phyloP scores from a whole-genome alignment of 1,140 invertebrate species.

The Drosophila pandora region DNA sequence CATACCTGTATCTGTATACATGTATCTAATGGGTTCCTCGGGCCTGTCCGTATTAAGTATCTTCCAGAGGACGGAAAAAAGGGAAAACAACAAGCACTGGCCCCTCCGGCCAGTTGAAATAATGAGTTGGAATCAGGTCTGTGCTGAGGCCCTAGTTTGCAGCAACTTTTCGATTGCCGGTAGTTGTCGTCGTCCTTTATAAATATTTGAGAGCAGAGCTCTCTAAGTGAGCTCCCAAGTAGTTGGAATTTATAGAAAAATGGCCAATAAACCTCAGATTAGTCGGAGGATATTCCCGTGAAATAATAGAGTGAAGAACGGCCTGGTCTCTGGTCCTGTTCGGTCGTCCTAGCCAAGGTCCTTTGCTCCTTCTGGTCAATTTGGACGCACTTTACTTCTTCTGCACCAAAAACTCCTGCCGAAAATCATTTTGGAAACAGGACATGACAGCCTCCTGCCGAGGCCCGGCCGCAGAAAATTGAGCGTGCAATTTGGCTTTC shows the following conservation, averaged over 20 bases:
- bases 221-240: neutral
- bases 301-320: no score
- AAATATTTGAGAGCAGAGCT: neutral
- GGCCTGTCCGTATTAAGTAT: neutral
- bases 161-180: neutral
- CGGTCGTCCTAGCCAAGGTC: neutral
- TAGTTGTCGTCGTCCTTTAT: neutral
- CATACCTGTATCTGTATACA: constrained; percentile 1
- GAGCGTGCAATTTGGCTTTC: constrained; percentile 74
- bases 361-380: constrained; percentile 33
- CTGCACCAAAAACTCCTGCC: constrained; percentile 37
- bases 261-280: neutral
- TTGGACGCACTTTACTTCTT: constrained; percentile 62
- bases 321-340: neutral
- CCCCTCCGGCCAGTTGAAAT: neutral
- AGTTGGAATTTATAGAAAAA: neutral
- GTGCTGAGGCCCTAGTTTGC: neutral
- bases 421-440: constrained; percentile 50
- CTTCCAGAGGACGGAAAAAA: neutral
- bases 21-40: constrained; percentile 1
- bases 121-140: constrained; percentile 1
- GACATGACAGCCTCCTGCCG: constrained; percentile 42
- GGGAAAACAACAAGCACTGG: neutral
- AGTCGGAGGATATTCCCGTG: neutral
- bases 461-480: constrained; percentile 51